phyloP scores from a whole-genome alignment of 2,113 vertebrate genomes.

The Leucopternis melanops region DNA sequence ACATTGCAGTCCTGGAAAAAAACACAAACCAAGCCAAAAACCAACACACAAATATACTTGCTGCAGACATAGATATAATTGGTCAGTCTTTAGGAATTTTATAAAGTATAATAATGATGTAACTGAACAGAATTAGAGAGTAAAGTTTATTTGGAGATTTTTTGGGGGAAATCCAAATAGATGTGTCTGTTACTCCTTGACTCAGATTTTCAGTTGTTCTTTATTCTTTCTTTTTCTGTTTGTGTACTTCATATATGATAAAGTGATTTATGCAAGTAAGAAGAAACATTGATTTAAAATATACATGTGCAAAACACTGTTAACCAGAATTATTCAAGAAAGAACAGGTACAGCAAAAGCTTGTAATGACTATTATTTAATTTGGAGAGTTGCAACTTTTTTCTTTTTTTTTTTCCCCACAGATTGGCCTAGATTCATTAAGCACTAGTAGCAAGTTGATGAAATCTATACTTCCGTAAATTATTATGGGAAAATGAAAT shows the following conservation, averaged over 20 bases:
- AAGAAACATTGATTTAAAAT: background rate
- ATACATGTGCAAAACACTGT: fast-evolving
- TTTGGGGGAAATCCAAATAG: background rate
- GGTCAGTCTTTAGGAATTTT: background rate
- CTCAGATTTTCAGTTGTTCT: background rate
- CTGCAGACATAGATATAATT: background rate
- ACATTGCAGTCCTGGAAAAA: background rate
- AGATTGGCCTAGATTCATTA: background rate
- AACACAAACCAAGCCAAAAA: background rate
- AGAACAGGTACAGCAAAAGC: background rate
- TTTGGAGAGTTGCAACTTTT: background rate
- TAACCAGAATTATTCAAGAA: background rate
- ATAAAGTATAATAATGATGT: background rate
- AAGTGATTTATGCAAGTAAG: background rate
- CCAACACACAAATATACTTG: fast-evolving
- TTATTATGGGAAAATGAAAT: no score
- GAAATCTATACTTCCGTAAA: background rate
- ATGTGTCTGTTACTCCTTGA: background rate
- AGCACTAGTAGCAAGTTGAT: background rate
- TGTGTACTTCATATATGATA: background rate
- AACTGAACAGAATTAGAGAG: background rate
- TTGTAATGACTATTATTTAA: background rate
- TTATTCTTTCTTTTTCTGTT: background rate
- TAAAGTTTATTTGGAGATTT: background rate
- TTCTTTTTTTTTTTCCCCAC: background rate